Percentiles rank a stretch among this genome's conserved stretches.
These are phyloP conservation scores for Goniozus legneri DNA, from an alignment of 1,140 invertebrate species.

Conservation along the genomic window DNA sequence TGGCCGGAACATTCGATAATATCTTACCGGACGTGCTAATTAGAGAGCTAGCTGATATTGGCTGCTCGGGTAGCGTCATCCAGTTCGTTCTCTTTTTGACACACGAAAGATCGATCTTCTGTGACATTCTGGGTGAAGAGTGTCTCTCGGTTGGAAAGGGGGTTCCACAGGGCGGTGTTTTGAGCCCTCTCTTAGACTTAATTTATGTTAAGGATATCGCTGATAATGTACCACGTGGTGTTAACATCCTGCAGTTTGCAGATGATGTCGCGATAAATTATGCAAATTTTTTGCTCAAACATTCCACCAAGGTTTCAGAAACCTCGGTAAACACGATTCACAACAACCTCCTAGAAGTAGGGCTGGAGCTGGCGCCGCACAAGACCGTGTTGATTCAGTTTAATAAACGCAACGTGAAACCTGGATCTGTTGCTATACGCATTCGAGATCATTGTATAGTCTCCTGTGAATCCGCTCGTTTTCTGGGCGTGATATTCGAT, in stretches of 20 bases:
- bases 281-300: conserved; percentile 3
- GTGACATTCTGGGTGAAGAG: neutral
- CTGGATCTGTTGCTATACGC: conserved; percentile 4
- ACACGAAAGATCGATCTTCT: neutral
- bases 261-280: neutral
- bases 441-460: neutral
- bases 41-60: neutral
- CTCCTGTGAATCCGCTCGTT: neutral
- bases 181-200: neutral
- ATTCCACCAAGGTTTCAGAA: conserved; percentile 2
- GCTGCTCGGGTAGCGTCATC: neutral
- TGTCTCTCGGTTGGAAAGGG: neutral
- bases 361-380: conserved; percentile 2
- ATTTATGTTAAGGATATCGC: neutral
- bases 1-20: neutral
- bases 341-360: conserved; percentile 7
- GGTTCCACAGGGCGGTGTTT: neutral
- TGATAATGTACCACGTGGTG: neutral
- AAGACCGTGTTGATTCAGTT: conserved; percentile 13
- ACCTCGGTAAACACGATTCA: conserved; percentile 6
- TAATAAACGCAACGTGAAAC: conserved; percentile 11
- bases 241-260: neutral
- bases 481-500: neutral
- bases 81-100: neutral
- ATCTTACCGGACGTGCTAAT: neutral